phyloP scores from a whole-genome alignment of 2,797 vertebrate genomes.

The Chelmon rostratus region DNA sequence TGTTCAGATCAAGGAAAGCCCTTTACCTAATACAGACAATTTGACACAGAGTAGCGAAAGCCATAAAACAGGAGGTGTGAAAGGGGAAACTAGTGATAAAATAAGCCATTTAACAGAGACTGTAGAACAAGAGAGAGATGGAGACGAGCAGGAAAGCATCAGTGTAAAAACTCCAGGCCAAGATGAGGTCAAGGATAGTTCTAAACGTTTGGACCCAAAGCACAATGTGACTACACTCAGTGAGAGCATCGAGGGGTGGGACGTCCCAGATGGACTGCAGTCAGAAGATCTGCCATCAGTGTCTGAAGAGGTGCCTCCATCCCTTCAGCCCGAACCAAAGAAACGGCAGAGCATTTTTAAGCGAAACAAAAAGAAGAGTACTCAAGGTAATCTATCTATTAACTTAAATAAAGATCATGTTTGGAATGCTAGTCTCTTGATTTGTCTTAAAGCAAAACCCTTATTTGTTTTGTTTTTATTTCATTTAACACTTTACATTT shows the following conservation, averaged over 20 bases:
- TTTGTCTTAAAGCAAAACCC: conserved; percentile 53
- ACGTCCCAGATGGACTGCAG: conserved; percentile 71
- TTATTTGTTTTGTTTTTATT: conserved; percentile 65
- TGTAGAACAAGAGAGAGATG: conserved; percentile 12
- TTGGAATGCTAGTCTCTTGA: conserved; percentile 65
- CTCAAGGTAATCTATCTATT: conserved; percentile 83
- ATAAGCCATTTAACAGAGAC: conserved; percentile 50
- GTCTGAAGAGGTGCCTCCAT: conserved; percentile 56
- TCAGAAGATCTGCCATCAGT: conserved; percentile 55
- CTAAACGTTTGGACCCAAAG: conserved; percentile 36
- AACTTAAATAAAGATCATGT: conserved; percentile 77
- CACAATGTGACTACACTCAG: neutral
- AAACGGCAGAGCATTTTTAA: conserved; percentile 75
- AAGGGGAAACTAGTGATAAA: conserved; percentile 34
- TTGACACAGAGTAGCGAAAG: conserved; percentile 33
- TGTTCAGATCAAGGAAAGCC: conserved; percentile 29
- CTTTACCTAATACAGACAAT: conserved; percentile 25
- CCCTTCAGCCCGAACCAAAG: conserved; percentile 72
- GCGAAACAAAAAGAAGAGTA: conserved; percentile 85
- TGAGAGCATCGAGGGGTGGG: conserved; percentile 49
- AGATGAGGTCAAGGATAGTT: conserved; percentile 28
- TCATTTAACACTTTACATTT: conserved; percentile 60
- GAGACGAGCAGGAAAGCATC: conserved; percentile 8
- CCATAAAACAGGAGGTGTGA: conserved; percentile 15
- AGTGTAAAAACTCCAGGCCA: conserved; percentile 2